Base-by-base conservation (phyloP, 2,888 invertebrate species). In the Lasioglossum figueresi region DNA sequence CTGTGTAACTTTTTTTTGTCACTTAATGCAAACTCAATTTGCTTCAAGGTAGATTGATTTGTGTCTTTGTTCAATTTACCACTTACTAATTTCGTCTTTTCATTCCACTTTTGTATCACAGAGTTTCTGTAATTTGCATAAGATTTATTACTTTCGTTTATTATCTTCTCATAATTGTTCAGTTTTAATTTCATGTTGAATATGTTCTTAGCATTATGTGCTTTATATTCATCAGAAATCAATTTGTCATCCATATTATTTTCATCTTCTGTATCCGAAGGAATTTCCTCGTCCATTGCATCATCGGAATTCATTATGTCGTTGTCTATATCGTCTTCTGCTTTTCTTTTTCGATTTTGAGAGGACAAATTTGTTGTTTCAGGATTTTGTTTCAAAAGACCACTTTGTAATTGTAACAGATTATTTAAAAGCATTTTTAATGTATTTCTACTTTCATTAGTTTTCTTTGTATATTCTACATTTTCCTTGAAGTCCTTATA, bases 101-200 rank as follows among this genome's bases (percentile, higher is more conserved):
- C 98, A 95, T 99, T 98, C 99, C 99, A 99, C 94, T 99, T 99
- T 91, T 98, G 97, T 84, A 99, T 97, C 14, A 98, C 97, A 0
- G 96, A 95, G 93, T 99, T 97, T 93, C 99, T 96, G 92, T 97
- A 98, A 12, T 96, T 93, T 88, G 95, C 96, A 88, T 97, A 98
- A 4, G 95, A 94, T 89, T 96, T 95, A 92, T 97, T 97, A 68
- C 96, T 95, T 14, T 95, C 95, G 14, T 95, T 93, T 52, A 98
- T 94, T 86, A 96, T 95, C 73, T 95, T 94, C 89, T 96, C 96
- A 92, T 96, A 97, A 31, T 97, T 96, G 70, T 94, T 94, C 8
- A 97, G 91, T 94, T 96, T 97, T 63, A 96, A 95, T 94, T 96
- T 96, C 91, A 96, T 96, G 70, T 86, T 94, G 82, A 93, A 91